phyloP scores from a whole-genome alignment of 1,140 invertebrate genomes.

The Wiebesia pumilae region DNA sequence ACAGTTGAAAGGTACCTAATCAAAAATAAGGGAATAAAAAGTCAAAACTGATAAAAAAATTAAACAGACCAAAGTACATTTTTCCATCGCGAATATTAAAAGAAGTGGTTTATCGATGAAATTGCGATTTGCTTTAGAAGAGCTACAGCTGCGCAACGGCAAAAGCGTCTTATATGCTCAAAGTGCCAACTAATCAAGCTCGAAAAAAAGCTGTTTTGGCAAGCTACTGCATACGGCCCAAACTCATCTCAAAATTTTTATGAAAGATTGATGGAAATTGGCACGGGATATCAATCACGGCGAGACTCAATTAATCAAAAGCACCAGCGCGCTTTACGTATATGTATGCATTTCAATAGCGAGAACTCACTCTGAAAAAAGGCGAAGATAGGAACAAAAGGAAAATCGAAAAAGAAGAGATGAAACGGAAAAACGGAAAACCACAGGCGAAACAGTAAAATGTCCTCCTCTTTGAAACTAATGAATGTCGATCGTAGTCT shows the following conservation, averaged over 20 bases:
- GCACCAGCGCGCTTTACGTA: neutral
- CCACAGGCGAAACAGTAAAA: constrained; percentile 21
- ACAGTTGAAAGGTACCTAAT: neutral
- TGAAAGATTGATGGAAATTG: constrained; percentile 24
- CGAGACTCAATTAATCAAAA: constrained; percentile 47
- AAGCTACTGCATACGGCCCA: neutral
- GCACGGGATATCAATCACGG: constrained; percentile 42
- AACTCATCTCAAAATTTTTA: constrained; percentile 10
- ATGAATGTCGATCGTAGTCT: constrained; percentile 60
- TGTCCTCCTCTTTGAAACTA: constrained; percentile 53
- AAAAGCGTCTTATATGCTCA: neutral
- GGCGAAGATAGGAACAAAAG: neutral
- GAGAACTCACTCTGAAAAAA: neutral
- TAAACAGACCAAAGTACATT: neutral
- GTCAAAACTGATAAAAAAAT: neutral
- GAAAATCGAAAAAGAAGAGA: constrained; percentile 9
- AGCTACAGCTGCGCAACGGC: neutral
- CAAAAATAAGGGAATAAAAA: neutral
- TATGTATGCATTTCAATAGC: neutral
- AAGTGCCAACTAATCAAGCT: constrained; percentile 4
- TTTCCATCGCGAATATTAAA: constrained; percentile 15
- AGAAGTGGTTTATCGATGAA: constrained; percentile 37
- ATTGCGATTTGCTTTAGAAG: neutral
- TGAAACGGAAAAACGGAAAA: constrained; percentile 26
- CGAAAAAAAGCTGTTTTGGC: constrained; percentile 13